Percentiles rank a stretch among this genome's conserved stretches.
phyloP scores from a whole-genome alignment of 2,797 vertebrate species.

The Acanthornis magna region DNA sequence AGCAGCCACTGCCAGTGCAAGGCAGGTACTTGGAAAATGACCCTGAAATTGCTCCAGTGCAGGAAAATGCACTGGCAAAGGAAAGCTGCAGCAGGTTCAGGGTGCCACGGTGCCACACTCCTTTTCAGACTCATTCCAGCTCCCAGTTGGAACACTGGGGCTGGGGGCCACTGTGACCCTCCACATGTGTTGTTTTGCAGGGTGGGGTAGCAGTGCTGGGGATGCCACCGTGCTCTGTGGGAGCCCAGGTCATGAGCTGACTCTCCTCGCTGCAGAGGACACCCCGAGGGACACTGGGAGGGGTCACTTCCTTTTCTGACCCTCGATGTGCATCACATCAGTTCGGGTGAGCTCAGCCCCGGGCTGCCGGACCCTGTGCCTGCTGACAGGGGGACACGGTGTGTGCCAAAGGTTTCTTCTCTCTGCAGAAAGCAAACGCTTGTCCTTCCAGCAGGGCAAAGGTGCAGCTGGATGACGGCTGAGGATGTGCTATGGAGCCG shows the following conservation, averaged over 20 bases:
- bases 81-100: fast-evolving
- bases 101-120: not conserved
- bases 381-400: fast-evolving
- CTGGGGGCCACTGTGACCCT: not conserved
- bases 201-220: not conserved
- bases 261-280: fast-evolving
- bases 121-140: fast-evolving
- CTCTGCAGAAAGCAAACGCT: not conserved
- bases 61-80: not conserved
- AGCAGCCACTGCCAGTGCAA: fast-evolving
- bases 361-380: not conserved
- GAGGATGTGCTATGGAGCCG: constrained; percentile 82
- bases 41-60: not conserved
- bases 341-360: not conserved
- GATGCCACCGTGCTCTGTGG: fast-evolving
- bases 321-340: not conserved
- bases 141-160: not conserved
- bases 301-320: not conserved
- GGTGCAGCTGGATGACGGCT: constrained; percentile 23
- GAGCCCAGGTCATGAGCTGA: not conserved
- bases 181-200: not conserved
- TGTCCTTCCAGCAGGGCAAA: not conserved
- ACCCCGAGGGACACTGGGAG: fast-evolving
- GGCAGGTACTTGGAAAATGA: not conserved
- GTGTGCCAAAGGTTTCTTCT: not conserved